A percentile compares a stretch with the other conserved stretches of the same genome.
phyloP scores from a whole-genome alignment of 2,888 invertebrate genomes.

The Tinea semifulvella region DNA sequence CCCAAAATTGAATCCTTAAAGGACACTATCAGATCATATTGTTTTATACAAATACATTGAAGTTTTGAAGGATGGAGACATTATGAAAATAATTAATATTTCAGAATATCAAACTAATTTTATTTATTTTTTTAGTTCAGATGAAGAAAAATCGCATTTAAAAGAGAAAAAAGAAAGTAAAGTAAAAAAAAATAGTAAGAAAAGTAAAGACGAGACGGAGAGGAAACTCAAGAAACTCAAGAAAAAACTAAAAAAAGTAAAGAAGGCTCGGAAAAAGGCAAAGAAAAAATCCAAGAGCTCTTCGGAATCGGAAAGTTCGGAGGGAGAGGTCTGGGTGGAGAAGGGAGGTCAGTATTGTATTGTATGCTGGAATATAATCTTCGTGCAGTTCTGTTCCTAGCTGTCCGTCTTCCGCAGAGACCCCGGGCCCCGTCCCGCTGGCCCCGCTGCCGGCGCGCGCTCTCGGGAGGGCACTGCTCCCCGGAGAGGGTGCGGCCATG shows the following conservation, averaged over 20 bases:
- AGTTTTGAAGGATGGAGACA: too few relatives aligned
- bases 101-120: too few relatives aligned
- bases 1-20: too few relatives aligned
- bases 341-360: slow-evolving; percentile 64
- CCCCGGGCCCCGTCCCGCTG: slow-evolving; percentile 25
- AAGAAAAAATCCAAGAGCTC: slow-evolving; percentile 44
- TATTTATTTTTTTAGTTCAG: slow-evolving; percentile 37
- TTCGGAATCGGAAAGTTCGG: slow-evolving; percentile 43
- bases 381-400: background rate
- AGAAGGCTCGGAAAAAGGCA: slow-evolving; percentile 62
- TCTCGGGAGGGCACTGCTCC: slow-evolving; percentile 91
- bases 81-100: too few relatives aligned
- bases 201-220: slow-evolving; percentile 58
- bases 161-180: slow-evolving; percentile 51
- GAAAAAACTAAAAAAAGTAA: slow-evolving; percentile 60
- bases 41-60: too few relatives aligned
- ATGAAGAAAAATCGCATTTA: slow-evolving; percentile 47
- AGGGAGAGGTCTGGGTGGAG: slow-evolving; percentile 74
- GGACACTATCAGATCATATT: too few relatives aligned
- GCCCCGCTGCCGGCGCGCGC: slow-evolving; percentile 68
- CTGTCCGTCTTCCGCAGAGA: slow-evolving; percentile 15
- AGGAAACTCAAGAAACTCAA: slow-evolving; percentile 65
- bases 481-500: slow-evolving; percentile 99
- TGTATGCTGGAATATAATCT: background rate
- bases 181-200: slow-evolving; percentile 51